These are phyloP conservation scores for Mythimna ferrago DNA, from an alignment of 2,888 invertebrate species.

Conservation along the genomic window DNA sequence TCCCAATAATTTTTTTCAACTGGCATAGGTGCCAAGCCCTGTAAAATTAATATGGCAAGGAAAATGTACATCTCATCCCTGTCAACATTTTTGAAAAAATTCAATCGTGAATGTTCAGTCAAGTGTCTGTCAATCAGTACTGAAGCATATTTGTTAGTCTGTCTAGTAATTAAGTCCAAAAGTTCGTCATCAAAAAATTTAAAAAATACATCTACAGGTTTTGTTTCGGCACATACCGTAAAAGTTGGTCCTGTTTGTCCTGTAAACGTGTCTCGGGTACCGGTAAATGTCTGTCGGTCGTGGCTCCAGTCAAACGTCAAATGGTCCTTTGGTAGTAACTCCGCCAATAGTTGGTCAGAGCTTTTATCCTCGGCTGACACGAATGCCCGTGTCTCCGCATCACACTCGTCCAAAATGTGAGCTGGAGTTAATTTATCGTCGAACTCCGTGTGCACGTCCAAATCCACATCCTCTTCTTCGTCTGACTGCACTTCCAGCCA, in stretches of 20 bases:
- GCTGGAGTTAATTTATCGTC: slow-evolving; percentile 7
- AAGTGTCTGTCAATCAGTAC: slow-evolving; percentile 16
- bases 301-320: slow-evolving; percentile 34
- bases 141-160: slow-evolving; percentile 30
- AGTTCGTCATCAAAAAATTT: slow-evolving; percentile 31
- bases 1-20: slow-evolving; percentile 32
- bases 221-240: slow-evolving; percentile 8
- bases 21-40: slow-evolving; percentile 26
- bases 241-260: slow-evolving; percentile 33
- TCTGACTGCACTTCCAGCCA: slow-evolving; percentile 6
- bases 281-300: slow-evolving; percentile 16
- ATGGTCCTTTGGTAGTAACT: slow-evolving; percentile 30
- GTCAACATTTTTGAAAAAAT: slow-evolving; percentile 25
- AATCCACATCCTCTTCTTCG: slow-evolving; percentile 15
- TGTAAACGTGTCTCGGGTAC: slow-evolving; percentile 21
- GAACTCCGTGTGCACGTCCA: slow-evolving; percentile 4
- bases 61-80: slow-evolving; percentile 22
- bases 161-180: slow-evolving; percentile 23
- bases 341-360: slow-evolving; percentile 18
- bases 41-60: slow-evolving; percentile 31
- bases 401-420: slow-evolving; percentile 11
- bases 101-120: slow-evolving; percentile 12
- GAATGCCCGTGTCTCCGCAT: slow-evolving; percentile 21
- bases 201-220: slow-evolving; percentile 16
- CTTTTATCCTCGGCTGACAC: slow-evolving; percentile 36